Base-by-base conservation (phyloP, 2,888 invertebrate species). In the Rugalucina vietnamica region DNA sequence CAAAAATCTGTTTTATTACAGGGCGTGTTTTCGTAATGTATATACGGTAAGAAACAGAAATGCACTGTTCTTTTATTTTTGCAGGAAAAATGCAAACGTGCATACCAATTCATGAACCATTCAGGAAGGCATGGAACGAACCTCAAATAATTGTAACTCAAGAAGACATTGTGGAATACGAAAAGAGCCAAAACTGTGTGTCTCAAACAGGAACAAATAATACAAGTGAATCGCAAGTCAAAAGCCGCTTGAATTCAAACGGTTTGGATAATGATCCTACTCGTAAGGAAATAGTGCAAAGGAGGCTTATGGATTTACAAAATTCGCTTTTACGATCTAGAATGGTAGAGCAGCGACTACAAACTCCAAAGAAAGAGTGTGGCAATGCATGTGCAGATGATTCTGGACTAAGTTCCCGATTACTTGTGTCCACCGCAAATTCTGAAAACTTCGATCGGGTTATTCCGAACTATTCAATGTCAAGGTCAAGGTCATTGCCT, bases 361-460 rank as follows among this genome's bases (percentile, higher is more conserved):
- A 34, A 39, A 37, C 37, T 0, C 39, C 72, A 21, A 37, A 39
- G 12, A 29, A n/a, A n/a, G n/a, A 65, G 21, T 65, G 65, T 65
- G 65, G 34, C 34, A 65, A 34, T 5, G 14, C 24, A 5, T 3
- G 8, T 27, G 4, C 24, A 12, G 34, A 65, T n/a, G n/a, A n/a
- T n/a, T n/a, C 24, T 10, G 57, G 34, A 65, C 65, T 34, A 65
- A 10, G 3, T 3, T 34, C 18, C 18, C 32, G n/a, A 18, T 21
- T n/a, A 8, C 14, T 12, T 3, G 34, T 21, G 21, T 18, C 34
- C 14, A 24, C 21, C 10, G 12, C 65, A 4, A 32, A 32, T 32
- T 65, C 65, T 54, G 89, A 90, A 12, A 85, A 89, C 65, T 89
- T 88, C 3, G 90, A 90, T 70, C 89, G 90, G 90, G 89, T 90